A percentile compares a stretch with the other conserved stretches of the same genome.
Evolutionary conservation across 2,888 invertebrate genomes (phyloP).

Genomic region (Leptopilina syphax): DNA sequence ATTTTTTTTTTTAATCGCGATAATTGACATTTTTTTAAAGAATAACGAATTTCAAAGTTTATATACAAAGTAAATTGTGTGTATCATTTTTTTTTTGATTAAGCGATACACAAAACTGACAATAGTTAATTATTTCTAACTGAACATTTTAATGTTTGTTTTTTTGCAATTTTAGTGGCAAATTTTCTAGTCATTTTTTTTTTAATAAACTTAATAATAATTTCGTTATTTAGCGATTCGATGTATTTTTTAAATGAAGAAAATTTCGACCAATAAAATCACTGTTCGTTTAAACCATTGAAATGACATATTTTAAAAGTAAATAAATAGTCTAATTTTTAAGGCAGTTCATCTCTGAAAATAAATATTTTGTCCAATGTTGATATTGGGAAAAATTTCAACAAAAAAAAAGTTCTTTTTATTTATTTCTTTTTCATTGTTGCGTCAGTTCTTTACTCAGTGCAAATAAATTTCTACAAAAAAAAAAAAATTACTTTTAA

Average conservation of each 20-base stretch:
- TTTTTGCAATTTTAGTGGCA: not conserved
- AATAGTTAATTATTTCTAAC: conserved; percentile 8
- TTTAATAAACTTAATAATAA: not conserved
- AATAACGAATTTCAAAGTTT: not conserved
- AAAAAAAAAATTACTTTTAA: too few relatives aligned
- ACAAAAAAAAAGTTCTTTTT: too few relatives aligned
- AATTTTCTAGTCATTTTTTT: conserved; percentile 27
- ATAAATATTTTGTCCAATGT: too few relatives aligned
- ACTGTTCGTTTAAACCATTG: conserved; percentile 17
- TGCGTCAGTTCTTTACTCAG: too few relatives aligned
- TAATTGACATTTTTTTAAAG: not conserved
- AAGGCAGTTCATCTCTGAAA: too few relatives aligned
- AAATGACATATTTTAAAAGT: not conserved
- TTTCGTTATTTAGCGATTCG: not conserved
- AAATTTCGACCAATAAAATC: conserved; percentile 8
- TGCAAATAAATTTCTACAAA: too few relatives aligned
- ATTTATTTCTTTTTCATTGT: too few relatives aligned
- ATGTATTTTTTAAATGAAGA: not conserved
- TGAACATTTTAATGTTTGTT: not conserved
- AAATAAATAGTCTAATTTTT: not conserved
- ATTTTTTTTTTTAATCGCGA: not conserved
- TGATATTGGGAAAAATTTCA: too few relatives aligned
- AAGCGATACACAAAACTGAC: not conserved
- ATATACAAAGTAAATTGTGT: not conserved
- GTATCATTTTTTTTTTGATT: not conserved